Conservation (phyloP, 2,888 invertebrate genomes). For the Eulithis testata region DNA sequence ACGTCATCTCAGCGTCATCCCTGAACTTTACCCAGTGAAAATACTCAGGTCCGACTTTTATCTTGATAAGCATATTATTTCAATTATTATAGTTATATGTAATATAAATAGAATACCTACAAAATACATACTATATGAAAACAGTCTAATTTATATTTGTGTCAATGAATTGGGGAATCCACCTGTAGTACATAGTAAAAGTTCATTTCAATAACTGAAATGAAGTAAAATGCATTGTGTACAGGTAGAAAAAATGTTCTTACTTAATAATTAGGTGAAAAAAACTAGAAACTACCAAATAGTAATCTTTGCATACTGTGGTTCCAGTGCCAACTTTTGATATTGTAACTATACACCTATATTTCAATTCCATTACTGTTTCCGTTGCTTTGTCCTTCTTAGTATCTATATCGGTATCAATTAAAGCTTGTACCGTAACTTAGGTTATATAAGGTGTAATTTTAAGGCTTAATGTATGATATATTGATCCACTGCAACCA, state of each 20-base stretch:
- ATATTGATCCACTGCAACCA: slow-evolving; percentile 3
- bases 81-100: too few relatives aligned
- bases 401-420: slow-evolving; percentile 11
- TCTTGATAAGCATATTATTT: too few relatives aligned
- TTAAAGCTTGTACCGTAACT: slow-evolving; percentile 22
- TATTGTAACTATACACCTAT: slow-evolving; percentile 31
- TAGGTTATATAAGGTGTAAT: slow-evolving; percentile 11
- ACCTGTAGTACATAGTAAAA: too few relatives aligned
- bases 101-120: too few relatives aligned
- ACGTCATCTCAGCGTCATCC: slow-evolving; percentile 3
- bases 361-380: slow-evolving; percentile 25
- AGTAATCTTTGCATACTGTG: slow-evolving; percentile 29
- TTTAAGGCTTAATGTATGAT: slow-evolving; percentile 10
- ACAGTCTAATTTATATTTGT: too few relatives aligned
- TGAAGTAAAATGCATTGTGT: too few relatives aligned
- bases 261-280: background rate
- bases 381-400: slow-evolving; percentile 28
- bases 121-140: too few relatives aligned
- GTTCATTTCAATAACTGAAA: too few relatives aligned
- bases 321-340: slow-evolving; percentile 33
- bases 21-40: background rate
- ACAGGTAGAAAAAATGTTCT: too few relatives aligned
- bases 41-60: too few relatives aligned
- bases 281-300: slow-evolving; percentile 5
- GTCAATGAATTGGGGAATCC: too few relatives aligned